phyloP scores from a whole-genome alignment of 2,113 vertebrate genomes.

The Tonatia bakeri region DNA sequence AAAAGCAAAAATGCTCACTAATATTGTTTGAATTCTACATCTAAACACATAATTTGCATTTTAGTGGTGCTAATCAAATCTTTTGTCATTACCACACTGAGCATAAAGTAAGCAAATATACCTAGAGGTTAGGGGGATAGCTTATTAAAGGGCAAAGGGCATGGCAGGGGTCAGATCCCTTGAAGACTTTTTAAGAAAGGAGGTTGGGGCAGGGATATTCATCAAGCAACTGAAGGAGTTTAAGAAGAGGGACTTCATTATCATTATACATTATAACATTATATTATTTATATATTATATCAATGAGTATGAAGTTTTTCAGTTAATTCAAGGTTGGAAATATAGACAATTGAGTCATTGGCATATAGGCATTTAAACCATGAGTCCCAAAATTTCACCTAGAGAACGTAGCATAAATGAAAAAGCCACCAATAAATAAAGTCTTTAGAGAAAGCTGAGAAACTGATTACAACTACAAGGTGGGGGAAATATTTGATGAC shows the following conservation, averaged over 20 bases:
- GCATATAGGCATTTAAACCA: neutral
- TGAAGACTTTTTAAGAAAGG: neutral
- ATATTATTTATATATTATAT: neutral
- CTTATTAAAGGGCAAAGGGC: neutral
- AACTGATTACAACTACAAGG: neutral
- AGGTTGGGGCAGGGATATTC: neutral
- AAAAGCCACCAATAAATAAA: neutral
- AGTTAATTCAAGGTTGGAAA: neutral
- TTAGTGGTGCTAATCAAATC: neutral
- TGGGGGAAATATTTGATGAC: neutral
- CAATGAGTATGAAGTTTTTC: neutral
- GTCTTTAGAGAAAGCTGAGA: neutral
- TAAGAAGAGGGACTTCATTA: neutral
- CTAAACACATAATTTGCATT: neutral
- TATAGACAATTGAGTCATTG: neutral
- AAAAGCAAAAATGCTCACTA: neutral
- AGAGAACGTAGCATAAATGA: neutral
- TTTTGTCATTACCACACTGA: neutral
- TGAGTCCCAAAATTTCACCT: neutral
- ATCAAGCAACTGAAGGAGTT: neutral
- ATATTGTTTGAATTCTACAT: neutral
- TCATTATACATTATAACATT: neutral
- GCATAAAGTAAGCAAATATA: neutral
- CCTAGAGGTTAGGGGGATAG: neutral
- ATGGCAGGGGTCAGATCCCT: neutral